Percentiles rank a stretch among this genome's conserved stretches.
These are phyloP conservation scores for Argentina silus DNA, from an alignment of 2,797 vertebrate genomes.

Conservation along the genomic window DNA sequence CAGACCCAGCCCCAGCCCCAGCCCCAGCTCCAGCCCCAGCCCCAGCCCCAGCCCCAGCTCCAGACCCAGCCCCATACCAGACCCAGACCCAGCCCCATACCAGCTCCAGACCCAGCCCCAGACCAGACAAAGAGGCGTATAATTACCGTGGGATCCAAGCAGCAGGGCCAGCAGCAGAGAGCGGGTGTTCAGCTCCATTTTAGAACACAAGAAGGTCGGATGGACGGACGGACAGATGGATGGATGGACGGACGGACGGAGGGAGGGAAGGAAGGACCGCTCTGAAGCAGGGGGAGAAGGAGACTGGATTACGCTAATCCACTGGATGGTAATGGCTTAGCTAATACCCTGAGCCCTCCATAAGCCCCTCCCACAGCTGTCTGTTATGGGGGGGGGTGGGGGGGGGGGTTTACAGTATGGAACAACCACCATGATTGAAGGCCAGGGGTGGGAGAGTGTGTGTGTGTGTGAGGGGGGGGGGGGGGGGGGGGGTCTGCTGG, in stretches of 20 bases:
- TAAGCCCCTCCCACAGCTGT: conserved; percentile 72
- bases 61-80: too few species aligned
- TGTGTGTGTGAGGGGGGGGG: conserved; percentile 14
- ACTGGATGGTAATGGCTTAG: conserved; percentile 84
- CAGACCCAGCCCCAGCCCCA: neutral
- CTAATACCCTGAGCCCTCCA: conserved; percentile 75
- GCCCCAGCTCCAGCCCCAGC: too few species aligned
- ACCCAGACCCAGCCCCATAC: too few species aligned
- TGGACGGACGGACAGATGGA: conserved; percentile 35
- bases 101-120: too few species aligned
- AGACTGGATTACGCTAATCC: conserved; percentile 87
- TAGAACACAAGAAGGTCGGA: conserved; percentile 57
- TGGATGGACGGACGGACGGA: neutral
- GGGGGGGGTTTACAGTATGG: neutral
- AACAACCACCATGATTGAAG: too few species aligned
- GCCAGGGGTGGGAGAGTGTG: conserved; percentile 15
- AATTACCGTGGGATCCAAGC: conserved; percentile 85
- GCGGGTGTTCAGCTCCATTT: conserved; percentile 77
- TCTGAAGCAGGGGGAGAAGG: conserved; percentile 49
- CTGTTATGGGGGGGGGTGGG: neutral
- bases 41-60: too few species aligned
- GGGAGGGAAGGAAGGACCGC: neutral
- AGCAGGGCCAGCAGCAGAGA: conserved; percentile 80
- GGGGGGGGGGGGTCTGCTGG: conserved; percentile 34
- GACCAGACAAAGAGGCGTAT: neutral